Percentiles rank a stretch among this genome's conserved stretches.
phyloP scores from a whole-genome alignment of 2,888 invertebrate species.

The Nephrotoma flavescens region DNA sequence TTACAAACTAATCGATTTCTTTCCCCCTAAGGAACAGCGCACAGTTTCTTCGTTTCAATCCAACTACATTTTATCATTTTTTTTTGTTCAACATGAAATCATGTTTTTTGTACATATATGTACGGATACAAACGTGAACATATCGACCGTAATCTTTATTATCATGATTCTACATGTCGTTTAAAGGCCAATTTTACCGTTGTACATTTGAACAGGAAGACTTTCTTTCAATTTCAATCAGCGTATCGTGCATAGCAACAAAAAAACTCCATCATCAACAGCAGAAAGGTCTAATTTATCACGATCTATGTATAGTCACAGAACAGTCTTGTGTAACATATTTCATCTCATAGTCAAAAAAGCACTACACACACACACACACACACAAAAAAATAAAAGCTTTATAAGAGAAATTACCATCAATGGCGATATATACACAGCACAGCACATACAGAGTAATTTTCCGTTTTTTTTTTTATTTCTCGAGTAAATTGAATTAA shows the following conservation, averaged over 20 bases:
- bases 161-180: no score
- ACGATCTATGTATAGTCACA: neutral
- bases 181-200: neutral
- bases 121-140: no score
- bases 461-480: neutral
- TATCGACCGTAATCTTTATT: no score
- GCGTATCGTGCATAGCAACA: neutral
- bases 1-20: no score
- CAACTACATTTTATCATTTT: no score
- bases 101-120: no score
- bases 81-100: no score
- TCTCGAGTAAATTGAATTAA: neutral
- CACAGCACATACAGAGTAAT: neutral
- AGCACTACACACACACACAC: neutral
- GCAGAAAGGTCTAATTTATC: neutral
- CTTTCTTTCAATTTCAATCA: neutral
- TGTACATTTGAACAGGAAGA: neutral
- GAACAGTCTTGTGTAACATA: neutral
- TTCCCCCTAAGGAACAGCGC: no score
- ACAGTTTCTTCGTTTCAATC: no score
- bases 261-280: neutral
- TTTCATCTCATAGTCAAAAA: neutral
- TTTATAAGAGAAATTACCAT: neutral
- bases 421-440: neutral
- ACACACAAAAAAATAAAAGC: neutral